Conservation (phyloP, 2,888 invertebrate genomes). For the Drosophila vallismaia region DNA sequence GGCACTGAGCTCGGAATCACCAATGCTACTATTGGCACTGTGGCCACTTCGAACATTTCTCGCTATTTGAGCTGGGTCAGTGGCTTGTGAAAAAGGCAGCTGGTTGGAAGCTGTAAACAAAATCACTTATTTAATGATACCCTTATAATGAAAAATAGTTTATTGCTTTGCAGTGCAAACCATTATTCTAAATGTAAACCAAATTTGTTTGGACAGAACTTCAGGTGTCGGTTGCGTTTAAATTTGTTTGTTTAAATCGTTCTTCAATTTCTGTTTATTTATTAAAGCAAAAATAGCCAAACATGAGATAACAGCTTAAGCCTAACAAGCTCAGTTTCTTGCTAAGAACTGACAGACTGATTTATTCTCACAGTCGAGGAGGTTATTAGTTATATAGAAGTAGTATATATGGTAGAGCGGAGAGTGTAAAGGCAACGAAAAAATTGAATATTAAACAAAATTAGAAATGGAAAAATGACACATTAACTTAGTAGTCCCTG, state of each 20-base stretch:
- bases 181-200: not conserved
- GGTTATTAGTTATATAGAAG: no score
- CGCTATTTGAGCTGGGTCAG: slow-evolving; percentile 12
- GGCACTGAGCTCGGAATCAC: slow-evolving; percentile 78
- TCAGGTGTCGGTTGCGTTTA: not conserved
- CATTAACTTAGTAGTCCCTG: slow-evolving; percentile 1
- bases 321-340: not conserved
- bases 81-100: not conserved
- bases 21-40: slow-evolving; percentile 32
- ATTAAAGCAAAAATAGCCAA: not conserved
- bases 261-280: not conserved
- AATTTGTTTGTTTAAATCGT: not conserved
- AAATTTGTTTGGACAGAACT: not conserved
- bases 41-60: slow-evolving; percentile 24
- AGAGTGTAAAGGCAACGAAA: no score
- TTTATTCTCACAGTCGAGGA: no score
- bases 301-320: not conserved
- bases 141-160: no score
- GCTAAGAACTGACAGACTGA: not conserved
- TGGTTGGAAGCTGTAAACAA: slow-evolving; percentile 11
- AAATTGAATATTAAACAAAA: no score
- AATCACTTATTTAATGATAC: not conserved
- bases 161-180: no score
- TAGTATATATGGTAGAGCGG: no score
- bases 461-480: no score